Percentiles rank a stretch among this genome's conserved stretches.
phyloP scores from a whole-genome alignment of 2,797 vertebrate species.

The Babyrousa celebensis region DNA sequence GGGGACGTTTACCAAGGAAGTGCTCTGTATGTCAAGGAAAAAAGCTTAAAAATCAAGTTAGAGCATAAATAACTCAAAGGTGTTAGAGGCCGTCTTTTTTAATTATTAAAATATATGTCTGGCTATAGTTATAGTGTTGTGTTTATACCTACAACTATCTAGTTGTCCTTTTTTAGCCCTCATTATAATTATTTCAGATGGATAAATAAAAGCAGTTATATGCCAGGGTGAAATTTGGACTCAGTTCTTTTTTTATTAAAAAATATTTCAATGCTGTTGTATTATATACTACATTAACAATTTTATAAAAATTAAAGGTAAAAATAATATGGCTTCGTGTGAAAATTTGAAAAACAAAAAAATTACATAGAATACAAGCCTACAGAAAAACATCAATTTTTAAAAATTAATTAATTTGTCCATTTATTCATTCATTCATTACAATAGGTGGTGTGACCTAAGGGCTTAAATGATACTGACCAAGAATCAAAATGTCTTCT shows the following conservation, averaged over 20 bases:
- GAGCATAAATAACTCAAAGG: neutral
- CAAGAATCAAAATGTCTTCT: neutral
- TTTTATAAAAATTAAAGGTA: neutral
- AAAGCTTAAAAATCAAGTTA: neutral
- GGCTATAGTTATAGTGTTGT: neutral
- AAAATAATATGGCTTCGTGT: neutral
- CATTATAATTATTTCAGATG: neutral
- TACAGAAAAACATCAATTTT: neutral
- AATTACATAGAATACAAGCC: neutral
- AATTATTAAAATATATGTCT: neutral
- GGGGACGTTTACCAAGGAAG: neutral
- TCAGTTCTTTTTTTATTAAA: neutral
- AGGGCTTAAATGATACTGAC: neutral
- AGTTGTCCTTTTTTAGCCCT: neutral
- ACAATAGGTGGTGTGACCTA: neutral
- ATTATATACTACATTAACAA: neutral
- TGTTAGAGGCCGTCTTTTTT: neutral
- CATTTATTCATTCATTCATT: neutral
- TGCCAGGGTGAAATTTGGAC: neutral
- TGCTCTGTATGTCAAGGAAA: neutral
- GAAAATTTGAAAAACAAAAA: constrained; percentile 47
- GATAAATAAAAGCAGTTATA: neutral
- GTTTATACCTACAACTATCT: neutral
- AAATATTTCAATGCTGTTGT: neutral
- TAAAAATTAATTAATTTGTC: neutral